A percentile compares a stretch with the other conserved stretches of the same genome.
Conservation (phyloP, 2,888 invertebrate species). For the Heliconius cydno region DNA sequence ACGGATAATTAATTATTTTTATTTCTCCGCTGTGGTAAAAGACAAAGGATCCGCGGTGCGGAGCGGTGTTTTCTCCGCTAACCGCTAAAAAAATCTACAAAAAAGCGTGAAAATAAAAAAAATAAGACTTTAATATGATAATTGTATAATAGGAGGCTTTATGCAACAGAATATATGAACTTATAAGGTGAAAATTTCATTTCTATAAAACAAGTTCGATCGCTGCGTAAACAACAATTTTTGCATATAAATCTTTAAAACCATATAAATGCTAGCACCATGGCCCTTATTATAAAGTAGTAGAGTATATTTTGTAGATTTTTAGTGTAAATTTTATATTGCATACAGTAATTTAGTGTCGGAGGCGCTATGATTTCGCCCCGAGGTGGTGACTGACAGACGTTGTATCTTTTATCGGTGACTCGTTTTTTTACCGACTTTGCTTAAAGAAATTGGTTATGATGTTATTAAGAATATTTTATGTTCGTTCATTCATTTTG, state of each 20-base stretch:
- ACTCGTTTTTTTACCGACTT: conserved; percentile 7
- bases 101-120: too few species aligned
- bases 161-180: conserved; percentile 1
- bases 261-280: not conserved
- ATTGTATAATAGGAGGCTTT: not conserved
- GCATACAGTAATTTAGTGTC: conserved; percentile 29
- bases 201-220: conserved; percentile 17
- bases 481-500: too few species aligned
- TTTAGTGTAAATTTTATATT: not conserved
- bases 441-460: not conserved
- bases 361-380: conserved; percentile 39
- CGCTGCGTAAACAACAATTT: conserved; percentile 34
- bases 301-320: not conserved
- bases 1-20: too few species aligned
- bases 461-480: not conserved
- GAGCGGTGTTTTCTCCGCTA: too few species aligned
- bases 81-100: too few species aligned
- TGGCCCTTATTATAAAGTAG: not conserved
- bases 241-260: conserved; percentile 34
- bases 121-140: not conserved
- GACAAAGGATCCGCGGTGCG: too few species aligned
- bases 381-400: conserved; percentile 32
- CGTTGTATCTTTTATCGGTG: conserved; percentile 7
- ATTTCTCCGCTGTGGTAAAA: too few species aligned
- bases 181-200: conserved; percentile 25